A percentile compares a stretch with the other conserved stretches of the same genome.
Evolutionary conservation across 2,797 vertebrate genomes (phyloP).

Genomic region (Anguilla marmorata): DNA sequence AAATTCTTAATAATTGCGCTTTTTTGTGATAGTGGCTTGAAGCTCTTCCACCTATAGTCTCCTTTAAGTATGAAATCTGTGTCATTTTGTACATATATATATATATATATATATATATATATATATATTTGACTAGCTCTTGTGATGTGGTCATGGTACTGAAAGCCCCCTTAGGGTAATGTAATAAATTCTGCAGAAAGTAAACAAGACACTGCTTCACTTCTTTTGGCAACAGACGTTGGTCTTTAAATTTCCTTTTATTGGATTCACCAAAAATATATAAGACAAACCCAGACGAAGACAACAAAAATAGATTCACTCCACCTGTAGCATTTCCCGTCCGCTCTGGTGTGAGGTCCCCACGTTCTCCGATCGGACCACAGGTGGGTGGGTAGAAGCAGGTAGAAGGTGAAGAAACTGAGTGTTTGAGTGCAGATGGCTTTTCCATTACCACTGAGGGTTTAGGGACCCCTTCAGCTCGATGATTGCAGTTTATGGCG

Average conservation of each 20-base stretch:
- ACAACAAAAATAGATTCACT: conserved; percentile 43
- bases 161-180: conserved; percentile 25
- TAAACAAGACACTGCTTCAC: conserved; percentile 35
- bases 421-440: neutral
- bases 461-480: neutral
- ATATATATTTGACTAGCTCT: conserved; percentile 24
- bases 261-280: conserved; percentile 19
- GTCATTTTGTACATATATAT: conserved; percentile 23
- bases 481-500: conserved; percentile 46
- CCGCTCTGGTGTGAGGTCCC: conserved; percentile 29
- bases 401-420: neutral
- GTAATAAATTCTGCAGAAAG: conserved; percentile 36
- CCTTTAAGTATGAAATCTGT: neutral
- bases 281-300: neutral
- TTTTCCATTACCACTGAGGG: neutral
- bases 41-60: neutral
- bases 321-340: conserved; percentile 64
- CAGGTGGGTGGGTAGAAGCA: neutral
- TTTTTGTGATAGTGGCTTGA: neutral
- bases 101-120: conserved; percentile 20
- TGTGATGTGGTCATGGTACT: conserved; percentile 46
- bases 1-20: neutral
- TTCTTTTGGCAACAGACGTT: conserved; percentile 46
- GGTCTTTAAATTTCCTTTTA: conserved; percentile 42
- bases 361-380: neutral